Conservation (phyloP, 2,797 vertebrate genomes). For the Pristis pectinata region DNA sequence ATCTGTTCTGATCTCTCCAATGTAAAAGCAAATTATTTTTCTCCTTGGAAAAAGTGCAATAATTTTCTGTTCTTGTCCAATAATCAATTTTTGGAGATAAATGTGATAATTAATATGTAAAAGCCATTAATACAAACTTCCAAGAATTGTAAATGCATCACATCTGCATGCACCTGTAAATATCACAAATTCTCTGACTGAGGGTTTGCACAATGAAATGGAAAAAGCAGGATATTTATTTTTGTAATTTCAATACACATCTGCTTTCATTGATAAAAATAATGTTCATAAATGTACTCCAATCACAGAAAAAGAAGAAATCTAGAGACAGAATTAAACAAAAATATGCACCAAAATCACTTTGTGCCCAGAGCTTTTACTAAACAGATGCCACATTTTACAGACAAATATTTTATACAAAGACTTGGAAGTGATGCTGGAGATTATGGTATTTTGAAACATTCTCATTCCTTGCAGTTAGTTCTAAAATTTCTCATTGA, state of each 20-base stretch:
- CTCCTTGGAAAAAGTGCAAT: background rate
- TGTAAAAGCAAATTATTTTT: background rate
- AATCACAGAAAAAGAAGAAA: background rate
- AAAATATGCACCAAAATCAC: background rate
- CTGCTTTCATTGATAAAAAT: background rate
- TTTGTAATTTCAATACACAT: background rate
- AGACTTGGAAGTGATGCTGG: background rate
- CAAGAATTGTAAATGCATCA: background rate
- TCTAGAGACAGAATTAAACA: background rate
- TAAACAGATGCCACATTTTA: conserved; percentile 1
- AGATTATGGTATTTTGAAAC: background rate
- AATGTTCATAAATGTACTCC: background rate
- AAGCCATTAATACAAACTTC: background rate
- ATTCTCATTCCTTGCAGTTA: background rate
- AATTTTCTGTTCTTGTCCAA: background rate
- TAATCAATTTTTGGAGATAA: conserved; percentile 16
- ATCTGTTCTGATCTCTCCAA: conserved; percentile 33
- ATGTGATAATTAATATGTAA: conserved; percentile 17
- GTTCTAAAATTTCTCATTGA: conserved; percentile 20
- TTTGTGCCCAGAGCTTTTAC: background rate
- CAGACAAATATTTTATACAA: background rate
- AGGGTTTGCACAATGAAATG: background rate
- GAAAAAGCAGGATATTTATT: background rate
- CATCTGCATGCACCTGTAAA: background rate
- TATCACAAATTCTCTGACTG: background rate